These are phyloP conservation scores for Dinothrombium tinctorium DNA, from an alignment of 1,140 invertebrate species.

Conservation along the genomic window DNA sequence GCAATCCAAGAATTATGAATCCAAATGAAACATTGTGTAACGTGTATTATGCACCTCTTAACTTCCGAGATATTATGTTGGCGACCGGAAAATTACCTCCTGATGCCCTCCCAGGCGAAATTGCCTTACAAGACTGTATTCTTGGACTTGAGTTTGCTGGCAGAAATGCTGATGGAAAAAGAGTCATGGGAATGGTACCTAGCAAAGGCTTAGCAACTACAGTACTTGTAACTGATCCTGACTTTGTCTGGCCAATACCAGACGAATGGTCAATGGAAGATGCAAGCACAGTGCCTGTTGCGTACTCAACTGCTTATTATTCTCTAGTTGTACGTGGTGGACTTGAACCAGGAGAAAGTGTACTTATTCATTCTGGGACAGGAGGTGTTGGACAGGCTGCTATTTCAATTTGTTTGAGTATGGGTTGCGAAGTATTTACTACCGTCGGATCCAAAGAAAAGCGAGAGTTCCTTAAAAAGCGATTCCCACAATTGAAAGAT, in stretches of 20 bases:
- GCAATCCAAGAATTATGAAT: slow-evolving; percentile 18
- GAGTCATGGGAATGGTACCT: slow-evolving; percentile 78
- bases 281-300: slow-evolving; percentile 76
- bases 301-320: slow-evolving; percentile 49
- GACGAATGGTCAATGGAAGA: slow-evolving; percentile 64
- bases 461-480: slow-evolving; percentile 23
- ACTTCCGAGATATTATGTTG: slow-evolving; percentile 22
- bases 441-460: slow-evolving; percentile 36
- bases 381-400: slow-evolving; percentile 88
- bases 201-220: slow-evolving; percentile 69
- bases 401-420: slow-evolving; percentile 64
- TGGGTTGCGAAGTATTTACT: slow-evolving; percentile 61
- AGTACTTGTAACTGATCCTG: slow-evolving; percentile 48
- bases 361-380: slow-evolving; percentile 84
- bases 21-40: slow-evolving; percentile 39
- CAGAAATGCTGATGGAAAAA: slow-evolving; percentile 32
- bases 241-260: slow-evolving; percentile 78
- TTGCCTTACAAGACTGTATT: slow-evolving; percentile 16
- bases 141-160: slow-evolving; percentile 68
- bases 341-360: slow-evolving; percentile 50
- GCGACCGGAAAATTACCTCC: slow-evolving; percentile 84
- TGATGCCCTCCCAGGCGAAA: slow-evolving; percentile 50
- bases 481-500: slow-evolving; percentile 26
- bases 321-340: slow-evolving; percentile 45
- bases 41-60: slow-evolving; percentile 28